These are phyloP conservation scores for Mormyrus iriodes DNA, from an alignment of 2,113 vertebrate genomes.

Conservation along the genomic window DNA sequence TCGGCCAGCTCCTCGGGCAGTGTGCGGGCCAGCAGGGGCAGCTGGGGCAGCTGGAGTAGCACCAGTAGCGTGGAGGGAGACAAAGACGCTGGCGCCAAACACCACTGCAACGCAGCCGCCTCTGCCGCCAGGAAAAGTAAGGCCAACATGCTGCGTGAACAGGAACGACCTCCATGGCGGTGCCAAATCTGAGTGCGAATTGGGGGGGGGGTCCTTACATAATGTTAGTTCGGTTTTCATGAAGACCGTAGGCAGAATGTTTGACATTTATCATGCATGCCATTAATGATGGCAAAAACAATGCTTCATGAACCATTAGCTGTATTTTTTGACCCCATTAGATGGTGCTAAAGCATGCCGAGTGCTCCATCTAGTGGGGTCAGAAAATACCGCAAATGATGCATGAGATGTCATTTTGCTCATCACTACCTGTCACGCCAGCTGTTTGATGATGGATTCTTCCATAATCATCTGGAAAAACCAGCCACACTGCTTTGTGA, in stretches of 20 bases:
- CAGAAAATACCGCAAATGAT: background rate
- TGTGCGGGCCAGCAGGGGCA: constrained; percentile 85
- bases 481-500: background rate
- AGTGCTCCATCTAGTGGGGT: background rate
- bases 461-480: background rate
- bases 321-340: background rate
- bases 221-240: background rate
- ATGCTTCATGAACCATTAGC: background rate
- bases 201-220: background rate
- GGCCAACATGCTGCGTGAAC: background rate
- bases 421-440: background rate
- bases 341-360: background rate
- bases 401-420: background rate
- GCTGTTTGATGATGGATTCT: background rate
- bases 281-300: background rate
- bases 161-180: background rate
- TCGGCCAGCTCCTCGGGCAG: constrained; percentile 87
- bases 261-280: too few relatives aligned
- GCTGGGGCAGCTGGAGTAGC: constrained; percentile 98
- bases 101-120: constrained; percentile 61
- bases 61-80: constrained; percentile 90
- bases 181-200: background rate
- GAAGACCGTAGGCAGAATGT: background rate
- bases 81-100: constrained; percentile 61
- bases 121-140: constrained; percentile 62